Evolutionary conservation across 1,140 invertebrate genomes (phyloP).

Genomic region (Coenobita brevimanus): DNA sequence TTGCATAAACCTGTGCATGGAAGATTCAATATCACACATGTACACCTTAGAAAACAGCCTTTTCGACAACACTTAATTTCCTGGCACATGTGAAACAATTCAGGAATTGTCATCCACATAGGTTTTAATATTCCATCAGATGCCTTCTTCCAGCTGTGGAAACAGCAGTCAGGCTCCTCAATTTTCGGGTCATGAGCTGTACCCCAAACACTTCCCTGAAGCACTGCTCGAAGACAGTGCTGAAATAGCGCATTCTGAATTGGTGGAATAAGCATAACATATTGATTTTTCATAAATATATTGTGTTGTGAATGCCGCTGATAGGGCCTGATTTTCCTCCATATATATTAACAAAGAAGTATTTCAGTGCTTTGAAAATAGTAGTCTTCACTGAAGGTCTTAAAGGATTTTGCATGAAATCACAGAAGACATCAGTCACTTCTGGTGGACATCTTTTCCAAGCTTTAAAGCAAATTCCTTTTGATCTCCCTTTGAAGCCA

Average conservation of each 20-base stretch:
- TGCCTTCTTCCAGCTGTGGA: conserved; percentile 1
- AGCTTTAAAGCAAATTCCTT: no score
- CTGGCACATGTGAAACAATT: background rate
- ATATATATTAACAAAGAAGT: no score
- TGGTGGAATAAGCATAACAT: background rate
- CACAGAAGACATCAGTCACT: no score
- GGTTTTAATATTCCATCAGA: background rate
- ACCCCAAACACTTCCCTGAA: conserved; percentile 24
- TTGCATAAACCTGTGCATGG: conserved; percentile 1
- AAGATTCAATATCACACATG: conserved; percentile 18
- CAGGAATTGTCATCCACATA: conserved; percentile 12
- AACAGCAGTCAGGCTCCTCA: conserved; percentile 13
- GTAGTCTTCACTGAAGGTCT: no score
- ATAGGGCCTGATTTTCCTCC: background rate
- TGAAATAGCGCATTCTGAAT: conserved; percentile 8
- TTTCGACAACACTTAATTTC: background rate
- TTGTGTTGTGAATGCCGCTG: background rate
- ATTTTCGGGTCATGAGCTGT: conserved; percentile 17
- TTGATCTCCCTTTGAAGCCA: no score
- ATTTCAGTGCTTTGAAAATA: no score
- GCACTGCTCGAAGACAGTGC: conserved; percentile 12
- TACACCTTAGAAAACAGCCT: background rate
- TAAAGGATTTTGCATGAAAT: no score
- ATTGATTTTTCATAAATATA: background rate
- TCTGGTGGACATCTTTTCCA: no score